Evolutionary conservation across 1,140 invertebrate genomes (phyloP).

Genomic region (Liolophura sinensis): DNA sequence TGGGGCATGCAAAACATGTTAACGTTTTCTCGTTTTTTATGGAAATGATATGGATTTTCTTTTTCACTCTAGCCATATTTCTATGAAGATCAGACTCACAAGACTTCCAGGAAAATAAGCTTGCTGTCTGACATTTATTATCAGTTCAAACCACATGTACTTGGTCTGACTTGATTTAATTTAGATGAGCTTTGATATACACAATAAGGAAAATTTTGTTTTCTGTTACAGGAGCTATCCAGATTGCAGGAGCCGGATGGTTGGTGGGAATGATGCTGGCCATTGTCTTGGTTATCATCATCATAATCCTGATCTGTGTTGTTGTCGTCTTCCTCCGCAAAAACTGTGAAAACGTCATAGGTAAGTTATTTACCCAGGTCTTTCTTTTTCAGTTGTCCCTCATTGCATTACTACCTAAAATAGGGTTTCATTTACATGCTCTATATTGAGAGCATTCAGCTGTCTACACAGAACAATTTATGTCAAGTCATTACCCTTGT

Average conservation of each 20-base stretch:
- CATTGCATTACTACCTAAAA: too few species aligned
- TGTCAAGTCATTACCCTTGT: too few species aligned
- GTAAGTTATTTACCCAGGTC: too few species aligned
- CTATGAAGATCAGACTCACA: not conserved
- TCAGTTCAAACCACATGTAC: not conserved
- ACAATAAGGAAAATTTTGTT: not conserved
- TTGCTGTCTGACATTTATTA: not conserved
- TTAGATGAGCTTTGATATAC: not conserved
- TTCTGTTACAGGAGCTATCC: constrained; percentile 35
- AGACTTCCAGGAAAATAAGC: not conserved
- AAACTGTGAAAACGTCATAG: too few species aligned
- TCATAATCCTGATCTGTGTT: constrained; percentile 86
- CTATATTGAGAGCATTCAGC: too few species aligned
- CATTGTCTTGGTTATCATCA: constrained; percentile 85
- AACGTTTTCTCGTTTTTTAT: too few species aligned
- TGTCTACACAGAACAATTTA: too few species aligned
- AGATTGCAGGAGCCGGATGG: constrained; percentile 88
- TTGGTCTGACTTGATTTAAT: not conserved
- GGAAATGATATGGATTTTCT: too few species aligned
- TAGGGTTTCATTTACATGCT: too few species aligned
- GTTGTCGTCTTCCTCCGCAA: constrained; percentile 6
- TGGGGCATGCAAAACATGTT: too few species aligned
- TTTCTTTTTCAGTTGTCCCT: too few species aligned
- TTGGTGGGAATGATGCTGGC: constrained; percentile 96
- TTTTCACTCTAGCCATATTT: constrained; percentile 10